A percentile compares a stretch with the other conserved stretches of the same genome.
Evolutionary conservation across 2,888 invertebrate species (phyloP).

Genomic region (Megalurothrips usitatus): DNA sequence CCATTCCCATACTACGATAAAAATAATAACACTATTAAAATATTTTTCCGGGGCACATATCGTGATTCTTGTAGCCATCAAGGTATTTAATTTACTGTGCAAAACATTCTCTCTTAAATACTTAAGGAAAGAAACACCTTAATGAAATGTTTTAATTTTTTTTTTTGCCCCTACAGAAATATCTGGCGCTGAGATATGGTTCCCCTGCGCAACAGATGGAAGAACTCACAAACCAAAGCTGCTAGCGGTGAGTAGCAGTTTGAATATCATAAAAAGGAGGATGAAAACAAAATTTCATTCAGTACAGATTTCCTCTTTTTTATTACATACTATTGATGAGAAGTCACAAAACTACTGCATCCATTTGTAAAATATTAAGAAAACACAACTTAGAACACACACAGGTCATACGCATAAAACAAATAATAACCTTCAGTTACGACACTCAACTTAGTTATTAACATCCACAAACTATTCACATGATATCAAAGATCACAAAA

Average conservation of each 20-base stretch:
- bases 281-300: neutral
- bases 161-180: neutral
- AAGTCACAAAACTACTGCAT: neutral
- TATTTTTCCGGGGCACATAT: neutral
- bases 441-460: no score
- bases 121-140: neutral
- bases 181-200: slow-evolving; percentile 9
- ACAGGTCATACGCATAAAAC: no score
- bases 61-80: neutral
- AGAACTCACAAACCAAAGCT: neutral
- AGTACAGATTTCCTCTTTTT: neutral
- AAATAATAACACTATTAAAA: neutral
- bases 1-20: neutral
- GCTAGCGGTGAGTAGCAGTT: neutral
- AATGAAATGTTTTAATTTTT: neutral
- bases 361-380: no score
- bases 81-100: neutral
- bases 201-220: neutral
- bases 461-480: neutral
- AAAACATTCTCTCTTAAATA: neutral
- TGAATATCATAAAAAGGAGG: neutral
- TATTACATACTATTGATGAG: neutral
- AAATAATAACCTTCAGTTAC: no score
- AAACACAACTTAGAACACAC: no score
- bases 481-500: neutral